Evolutionary conservation across 2,888 invertebrate genomes (phyloP), one percentile per base, ranked within the genome.

Genomic region (Drosophila kokeensis): DNA sequence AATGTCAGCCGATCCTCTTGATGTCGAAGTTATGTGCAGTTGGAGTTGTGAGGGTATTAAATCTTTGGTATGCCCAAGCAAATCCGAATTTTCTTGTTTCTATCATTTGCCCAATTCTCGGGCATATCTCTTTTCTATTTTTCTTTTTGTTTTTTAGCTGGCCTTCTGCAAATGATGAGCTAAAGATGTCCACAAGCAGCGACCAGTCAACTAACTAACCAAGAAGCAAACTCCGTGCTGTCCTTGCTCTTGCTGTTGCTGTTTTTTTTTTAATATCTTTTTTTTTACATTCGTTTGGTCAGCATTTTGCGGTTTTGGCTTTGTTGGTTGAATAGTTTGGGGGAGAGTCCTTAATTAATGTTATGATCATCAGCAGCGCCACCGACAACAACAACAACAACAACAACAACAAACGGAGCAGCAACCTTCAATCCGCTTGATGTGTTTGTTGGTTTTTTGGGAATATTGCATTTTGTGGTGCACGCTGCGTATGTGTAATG

Each of bases 401-500:
- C 54, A 61, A 0, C 52, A 64, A 29, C 53, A 72, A 52, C 45
- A 24, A 24, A 24, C 24, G 45, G 45, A 24, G 45, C 24, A 24
- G 21, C 45, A 45, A 15, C 45, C 45, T 45, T 45, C 15, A 15
- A 24, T 15, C 45, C 24, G 8, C 21, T 73, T 68, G 76, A 73
- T 69, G 74, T 76, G 70, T 67, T 27, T 48, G 54, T 68, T 59
- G 42, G 69, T 63, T 65, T 36, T 50, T 73, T 69, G 73, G 68
- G 76, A 76, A 73, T 71, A 82, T 80, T 82, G 80, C 86, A 80
- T 76, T 82, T 75, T 84, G 79, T 68, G 72, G 83, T 69, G 63
- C 69, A 85, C 78, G 71, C 72, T 69, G 80, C 84, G 84, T 83
- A 84, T 84, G 85, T 80, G 82, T 81, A 82, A 83, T 66, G 59